Conservation (phyloP, 2,797 vertebrate genomes). For the Gymnoscopelus microlampas region DNA sequence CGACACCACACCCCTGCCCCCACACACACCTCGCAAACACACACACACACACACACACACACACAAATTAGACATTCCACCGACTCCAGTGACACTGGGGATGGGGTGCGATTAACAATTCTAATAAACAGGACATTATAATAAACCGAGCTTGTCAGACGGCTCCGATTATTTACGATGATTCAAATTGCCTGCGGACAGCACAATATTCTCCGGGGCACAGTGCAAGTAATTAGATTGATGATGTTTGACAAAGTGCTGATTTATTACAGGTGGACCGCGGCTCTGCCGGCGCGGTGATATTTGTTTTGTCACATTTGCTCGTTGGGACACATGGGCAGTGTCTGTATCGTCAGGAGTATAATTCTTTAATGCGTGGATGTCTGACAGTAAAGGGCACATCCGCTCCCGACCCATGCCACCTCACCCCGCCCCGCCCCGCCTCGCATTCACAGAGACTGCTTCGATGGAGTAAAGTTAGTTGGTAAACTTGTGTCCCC, state of each 20-base stretch:
- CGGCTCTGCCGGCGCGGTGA: constrained; percentile 27
- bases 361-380: constrained; percentile 25
- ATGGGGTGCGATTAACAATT: constrained; percentile 46
- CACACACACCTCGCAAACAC: too few relatives aligned
- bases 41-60: too few relatives aligned
- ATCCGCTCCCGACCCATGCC: not conserved
- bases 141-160: constrained; percentile 16
- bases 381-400: constrained; percentile 30
- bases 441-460: constrained; percentile 19
- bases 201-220: not conserved
- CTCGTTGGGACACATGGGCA: constrained; percentile 23
- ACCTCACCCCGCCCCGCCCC: constrained; percentile 8
- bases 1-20: not conserved
- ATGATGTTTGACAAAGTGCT: constrained; percentile 52
- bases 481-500: constrained; percentile 35
- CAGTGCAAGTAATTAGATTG: constrained; percentile 33
- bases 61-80: constrained; percentile 50
- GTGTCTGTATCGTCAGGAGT: constrained; percentile 14
- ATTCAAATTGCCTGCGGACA: constrained; percentile 27
- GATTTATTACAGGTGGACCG: constrained; percentile 43
- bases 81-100: constrained; percentile 48
- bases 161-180: constrained; percentile 30
- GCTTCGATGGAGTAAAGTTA: constrained; percentile 24
- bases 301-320: constrained; percentile 27
- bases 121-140: constrained; percentile 42